Base-by-base conservation (phyloP, 2,888 invertebrate genomes). In the Calephelis perditalis region DNA sequence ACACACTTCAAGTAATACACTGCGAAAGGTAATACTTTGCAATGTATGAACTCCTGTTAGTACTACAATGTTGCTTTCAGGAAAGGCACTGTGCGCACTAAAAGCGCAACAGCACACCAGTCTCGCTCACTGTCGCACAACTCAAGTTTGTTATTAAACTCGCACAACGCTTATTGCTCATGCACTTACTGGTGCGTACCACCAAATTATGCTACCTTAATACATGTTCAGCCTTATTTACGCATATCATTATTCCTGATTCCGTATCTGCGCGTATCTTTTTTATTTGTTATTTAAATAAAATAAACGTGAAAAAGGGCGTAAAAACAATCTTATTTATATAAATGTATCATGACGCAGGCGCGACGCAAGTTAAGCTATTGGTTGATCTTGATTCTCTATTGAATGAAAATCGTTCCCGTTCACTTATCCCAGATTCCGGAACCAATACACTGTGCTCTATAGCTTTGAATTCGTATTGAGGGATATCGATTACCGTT, bases 11-110 rank as follows among this genome's bases (percentile, higher is more conserved):
- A 76, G 74, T 76, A 79, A 77, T 77, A 71, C 75, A 73, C 73
- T 72, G 64, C 64, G 68, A 62, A 80, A 76, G 77, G 77, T 68
- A 79, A 70, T 71, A 68, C 62, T 69, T 68, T 67, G 52, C 45
- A 1, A 26, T 63, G 81, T 82, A 82, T 94, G 92, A 62, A 73
- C 57, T 70, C 93, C 93, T 91, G 78, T 78, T 92, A 77, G 74
- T 75, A 84, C 84, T 91, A 91, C 92, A 92, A 92, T 91, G 88
- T 91, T 86, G 92, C 93, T 93, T 93, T 93, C 93, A 93, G 93
- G 93, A 93, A 92, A 89, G 82, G 78, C 83, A 76, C 71, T 71
- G 71, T 73, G 68, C 74, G 71, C 74, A 75, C 69, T 73, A 69
- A 64, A 61, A 66, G 69, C 74, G 72, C 75, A 77, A 56, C 46